Evolutionary conservation across 2,113 vertebrate genomes (phyloP).

Genomic region (Mormyrus lacerda): DNA sequence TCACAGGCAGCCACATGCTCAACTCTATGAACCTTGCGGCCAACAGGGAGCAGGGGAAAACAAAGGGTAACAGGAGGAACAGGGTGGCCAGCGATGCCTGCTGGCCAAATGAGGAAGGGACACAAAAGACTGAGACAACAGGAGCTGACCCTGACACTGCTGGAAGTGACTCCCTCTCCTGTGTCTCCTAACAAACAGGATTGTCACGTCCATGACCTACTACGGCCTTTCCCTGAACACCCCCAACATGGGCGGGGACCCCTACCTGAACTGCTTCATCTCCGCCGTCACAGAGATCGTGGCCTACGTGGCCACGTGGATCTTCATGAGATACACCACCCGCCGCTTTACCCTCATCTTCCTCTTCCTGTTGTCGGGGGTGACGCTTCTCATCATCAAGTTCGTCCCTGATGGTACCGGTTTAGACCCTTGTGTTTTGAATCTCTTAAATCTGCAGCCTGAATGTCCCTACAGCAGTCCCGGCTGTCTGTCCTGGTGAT

Average conservation of each 20-base stretch:
- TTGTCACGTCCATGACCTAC: conserved; percentile 27
- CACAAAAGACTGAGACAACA: too few relatives aligned
- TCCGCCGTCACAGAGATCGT: conserved; percentile 40
- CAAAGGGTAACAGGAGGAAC: too few relatives aligned
- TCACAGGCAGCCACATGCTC: too few relatives aligned
- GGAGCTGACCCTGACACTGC: conserved; percentile 13
- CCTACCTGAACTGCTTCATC: conserved; percentile 49
- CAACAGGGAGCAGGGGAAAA: too few relatives aligned
- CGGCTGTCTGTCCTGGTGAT: neutral
- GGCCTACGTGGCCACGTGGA: conserved; percentile 29
- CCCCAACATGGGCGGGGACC: conserved; percentile 44
- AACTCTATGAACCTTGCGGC: too few relatives aligned
- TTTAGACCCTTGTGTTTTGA: neutral
- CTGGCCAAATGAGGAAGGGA: too few relatives aligned
- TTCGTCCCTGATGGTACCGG: conserved; percentile 44
- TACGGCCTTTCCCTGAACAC: conserved; percentile 31
- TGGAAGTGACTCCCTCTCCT: neutral
- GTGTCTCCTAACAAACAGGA: conserved; percentile 23
- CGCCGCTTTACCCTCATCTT: conserved; percentile 31
- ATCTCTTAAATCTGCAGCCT: neutral
- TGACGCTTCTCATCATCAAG: conserved; percentile 36
- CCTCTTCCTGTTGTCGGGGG: conserved; percentile 35
- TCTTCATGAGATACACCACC: conserved; percentile 23
- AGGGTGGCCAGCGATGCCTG: too few relatives aligned
- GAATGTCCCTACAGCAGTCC: neutral